These are phyloP conservation scores for Tetragonisca angustula DNA, from an alignment of 2,888 invertebrate species.

Conservation along the genomic window DNA sequence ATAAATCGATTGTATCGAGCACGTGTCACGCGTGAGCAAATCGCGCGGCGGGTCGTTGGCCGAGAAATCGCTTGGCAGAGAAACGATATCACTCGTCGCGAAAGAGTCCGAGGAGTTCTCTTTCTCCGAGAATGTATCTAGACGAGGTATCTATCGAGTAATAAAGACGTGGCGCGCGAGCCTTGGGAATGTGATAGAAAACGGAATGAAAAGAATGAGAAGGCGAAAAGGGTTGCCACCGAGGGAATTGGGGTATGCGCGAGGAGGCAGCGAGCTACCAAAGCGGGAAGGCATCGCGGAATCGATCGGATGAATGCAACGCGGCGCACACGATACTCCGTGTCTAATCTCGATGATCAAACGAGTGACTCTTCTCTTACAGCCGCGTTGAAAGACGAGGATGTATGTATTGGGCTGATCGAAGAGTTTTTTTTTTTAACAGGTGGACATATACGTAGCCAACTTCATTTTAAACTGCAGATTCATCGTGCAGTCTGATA, in stretches of 20 bases:
- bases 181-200: background rate
- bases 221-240: background rate
- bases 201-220: background rate
- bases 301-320: slow-evolving; percentile 27
- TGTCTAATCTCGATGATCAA: slow-evolving; percentile 17
- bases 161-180: background rate
- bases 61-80: background rate
- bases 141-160: background rate
- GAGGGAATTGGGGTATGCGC: background rate
- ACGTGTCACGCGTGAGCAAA: background rate
- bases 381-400: background rate
- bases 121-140: no score
- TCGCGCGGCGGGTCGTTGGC: background rate
- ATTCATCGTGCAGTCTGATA: no score
- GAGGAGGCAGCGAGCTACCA: background rate
- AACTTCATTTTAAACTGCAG: no score
- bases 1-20: background rate
- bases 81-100: no score
- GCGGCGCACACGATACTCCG: background rate
- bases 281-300: slow-evolving; percentile 12
- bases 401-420: no score
- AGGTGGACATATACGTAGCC: no score
- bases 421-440: no score
- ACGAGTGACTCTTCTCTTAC: slow-evolving; percentile 9
- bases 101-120: no score